Base-by-base conservation (phyloP, 2,797 vertebrate genomes). In the Etheostoma perlongum region DNA sequence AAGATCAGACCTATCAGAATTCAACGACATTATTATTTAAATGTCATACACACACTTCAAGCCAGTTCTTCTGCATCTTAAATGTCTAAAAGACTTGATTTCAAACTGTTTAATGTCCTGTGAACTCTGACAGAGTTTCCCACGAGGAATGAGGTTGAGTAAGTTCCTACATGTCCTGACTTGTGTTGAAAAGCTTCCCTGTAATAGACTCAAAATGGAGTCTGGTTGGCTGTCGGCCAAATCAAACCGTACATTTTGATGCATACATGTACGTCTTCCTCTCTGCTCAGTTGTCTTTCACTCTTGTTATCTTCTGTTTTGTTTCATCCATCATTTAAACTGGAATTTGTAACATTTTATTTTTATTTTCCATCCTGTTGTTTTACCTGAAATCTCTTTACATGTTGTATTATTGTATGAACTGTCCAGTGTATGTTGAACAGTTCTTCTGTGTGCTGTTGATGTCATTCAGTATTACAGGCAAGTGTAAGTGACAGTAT, bases 391-490 rank as follows among this genome's bases (percentile, higher is more conserved):
- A 51, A 23, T 72, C 49, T 70, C 67, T 82, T 77, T 68, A 64
- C 62, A 13, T 58, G 60, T 83, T 83, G 76, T 89, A n/a, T 83
- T 92, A 91, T 89, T 86, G 63, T 82, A 86, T 76, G 62, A 82
- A 63, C 40, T 78, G 67, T 87, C 63, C 70, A 55, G 69, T 77
- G 40, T 81, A 46, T 76, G 82, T 83, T 82, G 63, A 86, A 67
- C 79, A 74, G 64, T 73, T 85, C 74, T 46, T 69, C 61, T 83
- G 68, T 42, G 73, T 72, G 76, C 19, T 18, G 65, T 80, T 67
- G 67, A 55, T 77, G 67, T 91, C 72, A 51, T 78, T 88, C 91
- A 92, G 91, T 94, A 89, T 94, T 93, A 92, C 84, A 69, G 83
- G 78, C 68, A 52, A 72, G 78, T 66, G 60, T 82, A 75, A 60